Base-by-base conservation (phyloP, 2,113 vertebrate genomes). In the Gasterosteus aculeatus region DNA sequence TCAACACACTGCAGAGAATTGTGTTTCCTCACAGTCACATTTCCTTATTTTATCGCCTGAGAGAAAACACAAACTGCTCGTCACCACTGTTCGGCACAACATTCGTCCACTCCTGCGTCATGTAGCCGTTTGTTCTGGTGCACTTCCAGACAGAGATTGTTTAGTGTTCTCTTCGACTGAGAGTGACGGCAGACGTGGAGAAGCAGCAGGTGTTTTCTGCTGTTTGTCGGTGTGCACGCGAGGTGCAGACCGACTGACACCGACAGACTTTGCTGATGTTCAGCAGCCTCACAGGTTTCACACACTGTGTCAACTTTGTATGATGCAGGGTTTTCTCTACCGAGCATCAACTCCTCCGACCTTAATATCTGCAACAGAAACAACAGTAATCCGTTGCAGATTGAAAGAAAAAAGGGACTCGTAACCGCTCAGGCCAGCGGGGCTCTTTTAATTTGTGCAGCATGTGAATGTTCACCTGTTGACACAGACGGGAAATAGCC, bases 161-260 rank as follows among this genome's bases (percentile, higher is more conserved):
- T 69, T 35, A 26, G 26, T 77, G 56, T 87, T 53, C 54, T 33
- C 61, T 26, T 75, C 51, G 72, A 70, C 38, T 0, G 29, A 56
- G 8, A 10, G 59, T 73, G 82, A 84, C 72, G 70, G 81, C 42
- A 3, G 79, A 80, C 10, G 26, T 18, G 22, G 26, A 42, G 26
- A 18, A 72, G 66, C 72, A 78, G 81, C 84, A 80, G 85, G 82
- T 88, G 85, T 49, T 77, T 68, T 87, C 85, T 90, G 86, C 33
- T 76, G 79, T 90, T 87, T 82, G 70, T 88, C 83, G 83, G 10
- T 42, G 22, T 82, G 60, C 64, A 42, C 31, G 81, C 71, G 72
- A 61, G 42, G 72, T 39, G 51, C 72, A 72, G 56, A 6, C 38
- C 14, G 19, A 6, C 38, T 11, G 19, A 58, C 78, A 77, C 54